Conservation (phyloP, 2,888 invertebrate genomes). For the Cheilosia vulpina region DNA sequence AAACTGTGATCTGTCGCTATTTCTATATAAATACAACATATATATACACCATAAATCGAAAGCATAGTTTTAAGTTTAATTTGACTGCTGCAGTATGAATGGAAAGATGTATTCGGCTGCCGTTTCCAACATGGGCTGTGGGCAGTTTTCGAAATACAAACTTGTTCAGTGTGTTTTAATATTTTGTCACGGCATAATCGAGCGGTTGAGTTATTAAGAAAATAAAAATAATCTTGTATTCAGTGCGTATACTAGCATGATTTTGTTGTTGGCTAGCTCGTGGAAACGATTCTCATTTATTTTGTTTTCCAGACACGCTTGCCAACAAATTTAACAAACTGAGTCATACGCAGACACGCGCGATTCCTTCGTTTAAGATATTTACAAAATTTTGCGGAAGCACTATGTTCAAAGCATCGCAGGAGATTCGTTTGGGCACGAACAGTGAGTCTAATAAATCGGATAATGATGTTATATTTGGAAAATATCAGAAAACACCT, state of each 20-base stretch:
- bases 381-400: slow-evolving; percentile 52
- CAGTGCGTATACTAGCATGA: background rate
- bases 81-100: slow-evolving; percentile 64
- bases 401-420: slow-evolving; percentile 82
- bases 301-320: slow-evolving; percentile 50
- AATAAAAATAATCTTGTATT: background rate
- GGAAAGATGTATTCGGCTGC: slow-evolving; percentile 42
- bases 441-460: slow-evolving; percentile 69
- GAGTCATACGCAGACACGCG: slow-evolving; percentile 39
- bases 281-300: slow-evolving; percentile 11
- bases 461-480: slow-evolving; percentile 80
- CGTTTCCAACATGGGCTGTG: slow-evolving; percentile 56
- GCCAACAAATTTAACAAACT: slow-evolving; percentile 21
- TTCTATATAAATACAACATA: slow-evolving; percentile 10
- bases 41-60: slow-evolving; percentile 20
- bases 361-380: slow-evolving; percentile 35
- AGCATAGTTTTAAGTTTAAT: slow-evolving; percentile 21
- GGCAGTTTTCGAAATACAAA: slow-evolving; percentile 51
- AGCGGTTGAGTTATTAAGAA: background rate
- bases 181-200: slow-evolving; percentile 30
- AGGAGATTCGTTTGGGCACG: slow-evolving; percentile 81
- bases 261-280: background rate
- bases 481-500: slow-evolving; percentile 82
- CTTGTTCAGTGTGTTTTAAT: slow-evolving; percentile 51
- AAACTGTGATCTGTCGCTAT: slow-evolving; percentile 52